These are phyloP conservation scores for Sardina pilchardus DNA, from an alignment of 2,113 vertebrate genomes.

Conservation along the genomic window DNA sequence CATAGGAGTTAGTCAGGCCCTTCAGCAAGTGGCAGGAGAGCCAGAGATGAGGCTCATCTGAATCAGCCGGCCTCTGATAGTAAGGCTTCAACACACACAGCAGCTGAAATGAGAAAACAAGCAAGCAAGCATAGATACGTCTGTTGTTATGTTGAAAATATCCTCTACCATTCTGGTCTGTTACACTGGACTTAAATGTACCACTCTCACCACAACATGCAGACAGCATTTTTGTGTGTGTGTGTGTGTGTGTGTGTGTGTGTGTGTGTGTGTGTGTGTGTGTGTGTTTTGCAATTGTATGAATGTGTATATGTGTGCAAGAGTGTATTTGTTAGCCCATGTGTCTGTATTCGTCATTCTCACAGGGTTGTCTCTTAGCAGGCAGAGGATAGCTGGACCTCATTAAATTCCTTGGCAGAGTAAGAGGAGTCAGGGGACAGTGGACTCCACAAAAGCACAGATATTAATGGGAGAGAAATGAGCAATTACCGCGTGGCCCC, in stretches of 20 bases:
- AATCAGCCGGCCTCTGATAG: background rate
- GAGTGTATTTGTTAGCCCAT: background rate
- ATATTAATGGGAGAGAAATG: constrained; percentile 17
- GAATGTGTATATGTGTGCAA: background rate
- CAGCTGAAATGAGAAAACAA: background rate
- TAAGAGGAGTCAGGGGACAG: constrained; percentile 2
- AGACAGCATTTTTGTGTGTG: background rate
- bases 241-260: background rate
- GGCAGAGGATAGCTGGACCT: constrained; percentile 13
- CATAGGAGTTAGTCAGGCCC: background rate
- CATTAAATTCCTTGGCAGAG: constrained; percentile 17
- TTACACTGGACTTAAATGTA: background rate
- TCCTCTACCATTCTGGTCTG: no score
- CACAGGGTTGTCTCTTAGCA: background rate
- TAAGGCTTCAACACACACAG: background rate
- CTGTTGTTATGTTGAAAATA: background rate
- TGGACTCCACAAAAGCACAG: constrained; percentile 10
- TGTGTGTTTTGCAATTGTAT: background rate
- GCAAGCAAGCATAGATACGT: background rate
- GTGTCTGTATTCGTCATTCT: background rate
- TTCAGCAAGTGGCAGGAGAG: background rate
- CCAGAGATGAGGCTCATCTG: background rate
- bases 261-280: background rate
- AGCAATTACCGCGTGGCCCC: background rate
- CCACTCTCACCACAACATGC: background rate